Evolutionary conservation across 2,797 vertebrate species (phyloP).

Genomic region (Vultur gryphus): DNA sequence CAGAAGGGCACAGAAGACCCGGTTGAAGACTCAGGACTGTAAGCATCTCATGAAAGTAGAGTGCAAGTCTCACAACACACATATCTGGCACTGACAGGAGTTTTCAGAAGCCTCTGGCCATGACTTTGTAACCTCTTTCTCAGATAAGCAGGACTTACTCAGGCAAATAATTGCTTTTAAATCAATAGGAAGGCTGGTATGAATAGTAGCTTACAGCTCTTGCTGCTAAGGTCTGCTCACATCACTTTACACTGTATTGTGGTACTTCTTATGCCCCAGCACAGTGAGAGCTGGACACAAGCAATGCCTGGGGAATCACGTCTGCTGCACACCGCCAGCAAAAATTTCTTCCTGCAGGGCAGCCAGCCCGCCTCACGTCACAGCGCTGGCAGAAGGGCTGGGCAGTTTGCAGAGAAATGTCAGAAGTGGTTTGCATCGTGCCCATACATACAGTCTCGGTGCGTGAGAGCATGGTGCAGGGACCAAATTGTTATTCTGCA

Average conservation of each 20-base stretch:
- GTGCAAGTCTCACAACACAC: not conserved
- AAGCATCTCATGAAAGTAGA: not conserved
- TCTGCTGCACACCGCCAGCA: not conserved
- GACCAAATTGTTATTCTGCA: not conserved
- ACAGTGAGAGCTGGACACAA: not conserved
- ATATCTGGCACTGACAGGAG: not conserved
- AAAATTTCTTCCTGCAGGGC: not conserved
- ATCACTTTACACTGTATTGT: not conserved
- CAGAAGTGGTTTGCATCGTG: not conserved
- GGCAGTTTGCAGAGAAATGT: not conserved
- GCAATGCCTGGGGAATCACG: not conserved
- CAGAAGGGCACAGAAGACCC: not conserved
- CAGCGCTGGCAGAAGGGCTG: not conserved
- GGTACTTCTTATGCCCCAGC: not conserved
- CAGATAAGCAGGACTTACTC: not conserved
- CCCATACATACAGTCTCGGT: not conserved
- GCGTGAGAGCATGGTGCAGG: not conserved
- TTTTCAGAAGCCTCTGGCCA: not conserved
- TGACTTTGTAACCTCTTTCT: not conserved
- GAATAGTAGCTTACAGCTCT: not conserved
- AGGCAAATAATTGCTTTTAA: not conserved
- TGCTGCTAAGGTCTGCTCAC: not conserved
- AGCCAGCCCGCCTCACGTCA: fast-evolving
- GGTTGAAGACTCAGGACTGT: not conserved
- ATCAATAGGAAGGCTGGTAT: not conserved